Conservation (phyloP, 2,888 invertebrate species). For the Andrena fulva region DNA sequence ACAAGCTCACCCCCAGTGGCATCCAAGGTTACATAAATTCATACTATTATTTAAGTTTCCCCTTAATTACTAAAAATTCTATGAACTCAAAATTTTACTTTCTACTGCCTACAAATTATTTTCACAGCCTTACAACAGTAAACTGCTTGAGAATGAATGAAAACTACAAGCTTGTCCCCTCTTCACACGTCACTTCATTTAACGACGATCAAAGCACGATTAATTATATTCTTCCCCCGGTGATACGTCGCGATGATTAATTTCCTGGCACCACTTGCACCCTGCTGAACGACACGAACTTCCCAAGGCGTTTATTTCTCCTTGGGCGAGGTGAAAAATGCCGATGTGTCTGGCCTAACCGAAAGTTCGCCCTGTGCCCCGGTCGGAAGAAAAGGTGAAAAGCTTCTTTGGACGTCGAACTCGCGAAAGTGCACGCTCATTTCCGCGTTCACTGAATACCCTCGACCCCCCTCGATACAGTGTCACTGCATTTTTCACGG, state of each 20-base stretch:
- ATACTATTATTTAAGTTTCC: no score
- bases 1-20: no score
- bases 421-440: conserved; percentile 48
- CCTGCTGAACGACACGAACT: neutral
- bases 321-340: conserved; percentile 42
- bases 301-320: neutral
- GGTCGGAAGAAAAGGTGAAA: conserved; percentile 26
- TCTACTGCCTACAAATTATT: neutral
- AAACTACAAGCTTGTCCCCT: neutral
- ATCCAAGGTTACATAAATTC: no score
- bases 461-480: conserved; percentile 32
- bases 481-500: conserved; percentile 39
- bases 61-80: neutral
- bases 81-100: neutral
- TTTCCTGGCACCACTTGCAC: conserved; percentile 1
- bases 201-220: conserved; percentile 24
- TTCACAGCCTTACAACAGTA: neutral
- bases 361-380: conserved; percentile 20
- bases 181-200: conserved; percentile 10
- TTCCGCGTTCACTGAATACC: conserved; percentile 38
- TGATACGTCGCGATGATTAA: conserved; percentile 34
- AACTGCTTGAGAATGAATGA: neutral
- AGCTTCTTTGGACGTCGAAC: conserved; percentile 27
- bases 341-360: neutral
- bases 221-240: conserved; percentile 14